Evolutionary conservation across 2,113 vertebrate genomes (phyloP), one percentile per base, ranked within the genome.

Genomic region (Gymnarchus niloticus): DNA sequence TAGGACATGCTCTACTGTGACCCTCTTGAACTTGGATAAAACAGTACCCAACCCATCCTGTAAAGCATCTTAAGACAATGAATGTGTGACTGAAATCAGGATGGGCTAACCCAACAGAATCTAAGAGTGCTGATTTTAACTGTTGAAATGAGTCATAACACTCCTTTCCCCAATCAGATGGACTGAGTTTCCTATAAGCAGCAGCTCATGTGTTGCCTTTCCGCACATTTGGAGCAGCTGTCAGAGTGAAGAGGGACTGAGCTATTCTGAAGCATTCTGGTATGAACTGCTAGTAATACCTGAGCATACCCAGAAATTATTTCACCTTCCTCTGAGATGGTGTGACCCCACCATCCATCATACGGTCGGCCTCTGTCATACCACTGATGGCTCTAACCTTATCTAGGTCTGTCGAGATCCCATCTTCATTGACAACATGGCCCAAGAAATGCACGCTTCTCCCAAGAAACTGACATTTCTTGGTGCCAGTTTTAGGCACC

Each of bases 271-370:
- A 56, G 61, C 33, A 86, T 0, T 19, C 33, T 1, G 57, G 61
- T 0, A 87, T 49, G 17, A 87, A 87, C 54, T 84, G 61, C 41
- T 88, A 69, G 14, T 86, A 80, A 51, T 86, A 85, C 33, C 46
- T 86, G 19, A 86, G 23, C 28, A 88, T 84, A 6, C 87, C 85
- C 3, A 88, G 61, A 6, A 87, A 88, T 4, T 81, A 87, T 41
- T 49, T 84, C 14, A 86, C 61, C 14, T 21, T 25, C 37, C 21
- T 77, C 46, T 77, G 41, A 7, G 87, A 88, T 6, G 81, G 87
- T 12, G 81, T 84, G 21, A 86, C 44, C 44, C 78, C 81, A 48
- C 84, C 81, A 7, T 56, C 21, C 21, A 82, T 61, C 85, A 78
- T 86, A 2, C 83, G 59, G 54, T 88, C 85, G n/a, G 17, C 10